Conservation (phyloP, 2,113 vertebrate species). For the Capra hircus region DNA sequence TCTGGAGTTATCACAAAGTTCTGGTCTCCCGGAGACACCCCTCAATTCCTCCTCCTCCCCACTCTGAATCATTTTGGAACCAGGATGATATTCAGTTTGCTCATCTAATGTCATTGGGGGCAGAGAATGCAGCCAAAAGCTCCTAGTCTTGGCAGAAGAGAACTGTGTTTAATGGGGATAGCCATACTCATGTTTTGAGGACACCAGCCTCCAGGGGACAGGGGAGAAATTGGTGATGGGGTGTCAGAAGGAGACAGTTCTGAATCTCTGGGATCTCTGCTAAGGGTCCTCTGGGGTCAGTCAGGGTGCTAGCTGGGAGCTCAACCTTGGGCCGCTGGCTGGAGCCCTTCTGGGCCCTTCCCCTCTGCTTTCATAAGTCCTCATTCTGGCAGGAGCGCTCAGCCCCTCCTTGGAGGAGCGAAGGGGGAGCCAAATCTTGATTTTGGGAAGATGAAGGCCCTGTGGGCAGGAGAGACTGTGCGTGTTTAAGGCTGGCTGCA, state of each 20-base stretch:
- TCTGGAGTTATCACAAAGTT: background rate
- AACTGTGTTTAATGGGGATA: background rate
- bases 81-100: background rate
- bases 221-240: background rate
- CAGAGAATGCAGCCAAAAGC: background rate
- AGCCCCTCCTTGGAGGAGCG: background rate
- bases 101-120: background rate
- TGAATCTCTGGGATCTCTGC: background rate
- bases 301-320: background rate
- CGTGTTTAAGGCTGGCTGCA: background rate
- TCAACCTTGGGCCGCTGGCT: background rate
- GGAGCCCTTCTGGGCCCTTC: background rate
- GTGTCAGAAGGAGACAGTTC: background rate
- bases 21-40: background rate
- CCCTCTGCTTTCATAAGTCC: background rate
- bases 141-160: background rate
- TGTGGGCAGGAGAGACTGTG: background rate
- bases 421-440: background rate
- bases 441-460: background rate
- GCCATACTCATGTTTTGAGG: background rate
- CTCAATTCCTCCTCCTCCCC: background rate
- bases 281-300: background rate
- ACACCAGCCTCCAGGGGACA: background rate
- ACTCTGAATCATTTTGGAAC: background rate
- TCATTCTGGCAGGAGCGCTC: background rate